phyloP scores from a whole-genome alignment of 2,888 invertebrate species.

The Scaptomyza parva region DNA sequence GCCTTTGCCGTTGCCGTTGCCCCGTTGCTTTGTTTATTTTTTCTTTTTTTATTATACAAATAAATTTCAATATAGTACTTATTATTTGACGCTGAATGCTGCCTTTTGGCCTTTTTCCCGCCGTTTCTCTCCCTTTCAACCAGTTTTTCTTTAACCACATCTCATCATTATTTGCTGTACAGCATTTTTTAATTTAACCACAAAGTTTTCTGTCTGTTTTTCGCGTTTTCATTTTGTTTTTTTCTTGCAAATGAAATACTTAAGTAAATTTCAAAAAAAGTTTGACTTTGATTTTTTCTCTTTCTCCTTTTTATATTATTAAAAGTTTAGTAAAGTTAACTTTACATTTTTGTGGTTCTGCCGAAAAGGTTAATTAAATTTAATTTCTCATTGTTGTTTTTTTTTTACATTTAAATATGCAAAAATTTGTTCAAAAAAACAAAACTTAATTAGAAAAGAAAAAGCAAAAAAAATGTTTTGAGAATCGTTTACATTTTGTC shows the following conservation, averaged over 20 bases:
- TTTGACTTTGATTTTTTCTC: slow-evolving; percentile 2
- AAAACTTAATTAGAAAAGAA: slow-evolving; percentile 49
- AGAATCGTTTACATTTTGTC: background rate
- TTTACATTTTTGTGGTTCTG: slow-evolving; percentile 51
- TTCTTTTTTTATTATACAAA: slow-evolving; percentile 44
- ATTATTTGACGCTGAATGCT: slow-evolving; percentile 48
- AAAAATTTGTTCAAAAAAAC: slow-evolving; percentile 45
- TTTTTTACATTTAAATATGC: slow-evolving; percentile 37
- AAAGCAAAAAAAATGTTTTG: slow-evolving; percentile 33
- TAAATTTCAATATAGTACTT: slow-evolving; percentile 67
- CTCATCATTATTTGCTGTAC: slow-evolving; percentile 67
- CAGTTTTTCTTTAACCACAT: slow-evolving; percentile 37
- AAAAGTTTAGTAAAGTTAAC: slow-evolving; percentile 57
- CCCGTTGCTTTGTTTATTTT: slow-evolving; percentile 8
- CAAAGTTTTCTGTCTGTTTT: slow-evolving; percentile 66
- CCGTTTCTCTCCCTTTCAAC: too few species aligned
- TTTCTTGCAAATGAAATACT: slow-evolving; percentile 63
- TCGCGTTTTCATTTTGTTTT: slow-evolving; percentile 9
- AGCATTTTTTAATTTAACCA: slow-evolving; percentile 74
- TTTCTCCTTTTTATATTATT: background rate
- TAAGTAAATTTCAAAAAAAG: slow-evolving; percentile 73
- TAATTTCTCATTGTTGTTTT: slow-evolving; percentile 44
- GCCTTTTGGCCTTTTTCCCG: slow-evolving; percentile 31
- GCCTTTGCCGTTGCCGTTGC: slow-evolving; percentile 25
- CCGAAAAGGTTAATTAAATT: slow-evolving; percentile 70